A percentile compares a stretch with the other conserved stretches of the same genome.
These are phyloP conservation scores for Cotesia vestalis DNA, from an alignment of 1,140 invertebrate species.

Conservation along the genomic window DNA sequence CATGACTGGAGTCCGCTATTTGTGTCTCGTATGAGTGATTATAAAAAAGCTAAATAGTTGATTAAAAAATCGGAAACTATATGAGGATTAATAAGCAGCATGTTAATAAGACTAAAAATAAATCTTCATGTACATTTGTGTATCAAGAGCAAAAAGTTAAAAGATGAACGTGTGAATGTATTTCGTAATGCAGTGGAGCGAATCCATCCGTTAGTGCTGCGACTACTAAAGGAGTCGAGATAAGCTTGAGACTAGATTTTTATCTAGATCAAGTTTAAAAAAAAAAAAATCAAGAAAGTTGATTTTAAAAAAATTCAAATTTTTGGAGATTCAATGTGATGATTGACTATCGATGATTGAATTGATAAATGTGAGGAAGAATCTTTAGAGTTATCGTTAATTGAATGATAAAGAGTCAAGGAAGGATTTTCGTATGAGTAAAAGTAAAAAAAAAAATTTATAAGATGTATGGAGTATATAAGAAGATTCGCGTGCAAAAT, in stretches of 20 bases:
- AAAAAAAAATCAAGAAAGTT: too few species aligned
- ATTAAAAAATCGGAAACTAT: not conserved
- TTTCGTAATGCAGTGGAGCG: conserved; percentile 39
- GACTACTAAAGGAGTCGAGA: conserved; percentile 20
- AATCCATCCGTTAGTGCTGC: conserved; percentile 37
- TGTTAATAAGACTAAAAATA: conserved; percentile 14
- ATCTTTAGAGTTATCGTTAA: conserved; percentile 49
- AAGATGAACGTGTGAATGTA: conserved; percentile 16
- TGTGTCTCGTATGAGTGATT: too few species aligned
- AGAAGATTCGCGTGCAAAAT: conserved; percentile 33
- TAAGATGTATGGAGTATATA: conserved; percentile 1
- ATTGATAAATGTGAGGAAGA: not conserved
- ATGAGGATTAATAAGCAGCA: not conserved
- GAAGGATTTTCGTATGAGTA: not conserved
- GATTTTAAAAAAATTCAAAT: too few species aligned
- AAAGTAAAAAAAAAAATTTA: conserved; percentile 13
- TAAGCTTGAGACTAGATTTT: conserved; percentile 16
- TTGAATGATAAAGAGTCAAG: conserved; percentile 51
- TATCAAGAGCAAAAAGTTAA: not conserved
- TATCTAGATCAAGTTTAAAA: conserved; percentile 34
- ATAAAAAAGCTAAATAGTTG: too few species aligned
- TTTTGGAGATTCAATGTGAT: too few species aligned
- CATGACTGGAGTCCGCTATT: too few species aligned
- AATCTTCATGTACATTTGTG: conserved; percentile 13
- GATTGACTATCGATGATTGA: conserved; percentile 41